phyloP scores from a whole-genome alignment of 2,797 vertebrate genomes.

The Oryzias dopingdopingensis region DNA sequence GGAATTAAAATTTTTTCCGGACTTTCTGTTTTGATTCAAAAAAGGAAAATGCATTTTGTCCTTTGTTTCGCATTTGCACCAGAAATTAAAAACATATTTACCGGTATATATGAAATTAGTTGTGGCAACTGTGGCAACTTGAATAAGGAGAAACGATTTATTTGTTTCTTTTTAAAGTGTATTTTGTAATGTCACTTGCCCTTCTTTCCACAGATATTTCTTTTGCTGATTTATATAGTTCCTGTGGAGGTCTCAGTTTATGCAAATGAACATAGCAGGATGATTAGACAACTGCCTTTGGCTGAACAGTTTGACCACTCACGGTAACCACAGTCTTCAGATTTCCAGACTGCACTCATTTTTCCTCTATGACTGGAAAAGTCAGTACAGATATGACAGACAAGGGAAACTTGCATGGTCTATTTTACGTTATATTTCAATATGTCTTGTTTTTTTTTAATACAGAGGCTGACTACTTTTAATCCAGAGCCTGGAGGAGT shows the following conservation, averaged over 20 bases:
- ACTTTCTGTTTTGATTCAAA: too few species aligned
- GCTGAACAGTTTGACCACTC: constrained; percentile 47
- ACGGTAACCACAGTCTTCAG: constrained; percentile 48
- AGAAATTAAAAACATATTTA: constrained; percentile 3
- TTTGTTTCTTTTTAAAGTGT: too few species aligned
- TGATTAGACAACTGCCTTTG: constrained; percentile 54
- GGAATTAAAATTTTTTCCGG: too few species aligned
- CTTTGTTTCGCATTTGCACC: constrained; percentile 39
- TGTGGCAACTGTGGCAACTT: too few species aligned
- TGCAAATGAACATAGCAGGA: constrained; percentile 59
- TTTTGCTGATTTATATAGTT: constrained; percentile 50
- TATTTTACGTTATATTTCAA: constrained; percentile 47
- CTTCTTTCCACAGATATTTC: constrained; percentile 5
- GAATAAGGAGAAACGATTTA: too few species aligned
- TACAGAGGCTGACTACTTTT: constrained; percentile 14
- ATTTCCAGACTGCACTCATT: constrained; percentile 54
- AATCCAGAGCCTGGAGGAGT: constrained; percentile 13
- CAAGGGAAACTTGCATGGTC: constrained; percentile 35
- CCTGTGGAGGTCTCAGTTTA: constrained; percentile 40
- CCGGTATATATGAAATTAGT: too few species aligned
- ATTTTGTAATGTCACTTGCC: too few species aligned
- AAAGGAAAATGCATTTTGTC: too few species aligned
- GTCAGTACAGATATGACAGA: constrained; percentile 47
- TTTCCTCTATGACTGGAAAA: constrained; percentile 60
- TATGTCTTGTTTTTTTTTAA: constrained; percentile 1